These are phyloP conservation scores for Rhinichthys osculus DNA, from an alignment of 2,797 vertebrate species.

Conservation along the genomic window DNA sequence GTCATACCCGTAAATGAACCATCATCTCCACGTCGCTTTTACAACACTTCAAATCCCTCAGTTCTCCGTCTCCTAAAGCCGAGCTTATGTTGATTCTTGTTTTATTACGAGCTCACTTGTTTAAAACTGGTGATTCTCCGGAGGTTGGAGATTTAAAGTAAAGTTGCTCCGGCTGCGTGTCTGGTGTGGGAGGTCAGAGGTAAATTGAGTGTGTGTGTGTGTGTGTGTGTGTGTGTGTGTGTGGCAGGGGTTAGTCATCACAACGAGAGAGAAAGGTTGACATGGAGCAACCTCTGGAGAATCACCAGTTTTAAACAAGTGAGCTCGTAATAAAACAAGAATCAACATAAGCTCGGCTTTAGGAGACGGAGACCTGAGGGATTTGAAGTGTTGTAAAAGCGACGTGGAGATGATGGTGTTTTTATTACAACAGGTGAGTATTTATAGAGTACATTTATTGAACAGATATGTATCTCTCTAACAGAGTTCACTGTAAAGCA, in stretches of 20 bases:
- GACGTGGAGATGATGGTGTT: too few species aligned
- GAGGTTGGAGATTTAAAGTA: background rate
- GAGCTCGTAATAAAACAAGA: background rate
- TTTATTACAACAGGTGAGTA: too few species aligned
- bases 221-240: too few species aligned
- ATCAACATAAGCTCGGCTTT: background rate
- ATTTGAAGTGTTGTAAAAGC: too few species aligned
- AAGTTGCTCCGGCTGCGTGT: background rate
- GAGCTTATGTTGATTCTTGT: background rate
- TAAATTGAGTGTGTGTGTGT: too few species aligned
- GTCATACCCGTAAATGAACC: background rate
- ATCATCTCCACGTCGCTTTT: too few species aligned
- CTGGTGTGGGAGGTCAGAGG: background rate
- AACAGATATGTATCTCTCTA: too few species aligned
- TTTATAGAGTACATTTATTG: too few species aligned
- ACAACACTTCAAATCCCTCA: too few species aligned
- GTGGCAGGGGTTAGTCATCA: background rate
- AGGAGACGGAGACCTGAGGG: background rate
- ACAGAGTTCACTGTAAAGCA: too few species aligned
- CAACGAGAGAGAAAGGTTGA: background rate
- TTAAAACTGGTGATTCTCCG: background rate
- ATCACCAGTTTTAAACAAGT: background rate
- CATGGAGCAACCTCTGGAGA: background rate
- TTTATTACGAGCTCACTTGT: background rate
- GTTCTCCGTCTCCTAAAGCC: background rate